Conservation (phyloP, 2,888 invertebrate species). For the Allolobophora icterica region DNA sequence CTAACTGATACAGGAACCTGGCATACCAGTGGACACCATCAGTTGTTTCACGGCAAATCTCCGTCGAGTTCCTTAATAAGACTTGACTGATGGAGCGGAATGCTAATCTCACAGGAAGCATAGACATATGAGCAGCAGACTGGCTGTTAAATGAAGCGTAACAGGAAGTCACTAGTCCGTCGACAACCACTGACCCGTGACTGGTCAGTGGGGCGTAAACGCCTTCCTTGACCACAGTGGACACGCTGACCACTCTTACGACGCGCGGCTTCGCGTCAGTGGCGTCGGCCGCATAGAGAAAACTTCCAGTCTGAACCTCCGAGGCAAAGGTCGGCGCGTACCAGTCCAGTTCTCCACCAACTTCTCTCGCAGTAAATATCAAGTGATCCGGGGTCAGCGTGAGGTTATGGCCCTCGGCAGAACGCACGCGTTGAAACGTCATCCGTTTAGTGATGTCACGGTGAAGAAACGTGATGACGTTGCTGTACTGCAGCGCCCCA, state of each 20-base stretch:
- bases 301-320: neutral
- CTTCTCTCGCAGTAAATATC: neutral
- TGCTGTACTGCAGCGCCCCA: constrained; percentile 35
- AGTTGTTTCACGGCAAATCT: neutral
- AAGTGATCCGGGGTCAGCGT: constrained; percentile 29
- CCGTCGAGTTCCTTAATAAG: neutral
- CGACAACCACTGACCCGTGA: constrained; percentile 85
- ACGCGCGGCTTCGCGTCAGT: neutral
- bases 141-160: constrained; percentile 91
- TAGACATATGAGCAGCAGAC: constrained; percentile 82
- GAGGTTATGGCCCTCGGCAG: neutral
- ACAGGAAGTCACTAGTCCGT: constrained; percentile 90
- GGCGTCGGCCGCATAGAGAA: neutral
- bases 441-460: neutral
- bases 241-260: neutral
- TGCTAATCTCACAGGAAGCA: constrained; percentile 74
- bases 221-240: constrained; percentile 61
- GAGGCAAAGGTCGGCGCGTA: neutral
- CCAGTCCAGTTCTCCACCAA: neutral
- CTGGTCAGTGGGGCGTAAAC: constrained; percentile 87
- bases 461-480: constrained; percentile 43
- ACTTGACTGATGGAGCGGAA: neutral
- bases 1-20: constrained; percentile 45
- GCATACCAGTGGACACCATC: constrained; percentile 33
- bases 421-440: neutral